phyloP scores from a whole-genome alignment of 2,113 vertebrate species.

The Micromys minutus region DNA sequence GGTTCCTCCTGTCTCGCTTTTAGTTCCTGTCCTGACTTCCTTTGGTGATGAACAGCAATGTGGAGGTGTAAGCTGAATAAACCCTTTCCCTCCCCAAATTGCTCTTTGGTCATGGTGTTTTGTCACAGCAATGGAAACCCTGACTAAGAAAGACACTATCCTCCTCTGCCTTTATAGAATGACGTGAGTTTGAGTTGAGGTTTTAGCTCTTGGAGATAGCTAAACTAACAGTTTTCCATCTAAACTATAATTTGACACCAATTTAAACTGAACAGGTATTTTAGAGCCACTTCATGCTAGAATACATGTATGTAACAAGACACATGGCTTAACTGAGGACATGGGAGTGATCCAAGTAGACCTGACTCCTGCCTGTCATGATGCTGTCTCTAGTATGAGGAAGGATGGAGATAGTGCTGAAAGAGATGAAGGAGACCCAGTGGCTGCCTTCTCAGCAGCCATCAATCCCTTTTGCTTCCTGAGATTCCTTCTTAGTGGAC shows the following conservation, averaged over 20 bases:
- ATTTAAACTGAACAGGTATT: constrained; percentile 31
- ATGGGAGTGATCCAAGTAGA: background rate
- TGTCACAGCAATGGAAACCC: background rate
- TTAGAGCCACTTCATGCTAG: background rate
- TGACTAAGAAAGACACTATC: background rate
- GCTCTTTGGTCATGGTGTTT: background rate
- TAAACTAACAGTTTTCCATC: constrained; percentile 28
- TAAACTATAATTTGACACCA: constrained; percentile 18
- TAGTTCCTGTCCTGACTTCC: background rate
- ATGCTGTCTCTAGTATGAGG: background rate
- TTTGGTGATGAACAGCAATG: background rate
- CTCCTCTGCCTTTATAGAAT: background rate
- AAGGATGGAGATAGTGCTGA: background rate
- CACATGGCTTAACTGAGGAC: background rate
- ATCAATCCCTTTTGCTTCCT: background rate
- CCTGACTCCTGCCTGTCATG: background rate
- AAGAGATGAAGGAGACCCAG: background rate
- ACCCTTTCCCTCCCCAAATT: background rate
- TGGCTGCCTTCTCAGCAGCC: background rate
- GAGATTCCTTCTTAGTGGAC: background rate
- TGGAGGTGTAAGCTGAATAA: background rate
- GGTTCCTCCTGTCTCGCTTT: background rate
- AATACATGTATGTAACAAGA: background rate
- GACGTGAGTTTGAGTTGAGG: background rate
- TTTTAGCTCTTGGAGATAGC: background rate